Evolutionary conservation across 2,113 vertebrate species (phyloP), one percentile per base, ranked within the genome.

Genomic region (Poecilia latipinna): DNA sequence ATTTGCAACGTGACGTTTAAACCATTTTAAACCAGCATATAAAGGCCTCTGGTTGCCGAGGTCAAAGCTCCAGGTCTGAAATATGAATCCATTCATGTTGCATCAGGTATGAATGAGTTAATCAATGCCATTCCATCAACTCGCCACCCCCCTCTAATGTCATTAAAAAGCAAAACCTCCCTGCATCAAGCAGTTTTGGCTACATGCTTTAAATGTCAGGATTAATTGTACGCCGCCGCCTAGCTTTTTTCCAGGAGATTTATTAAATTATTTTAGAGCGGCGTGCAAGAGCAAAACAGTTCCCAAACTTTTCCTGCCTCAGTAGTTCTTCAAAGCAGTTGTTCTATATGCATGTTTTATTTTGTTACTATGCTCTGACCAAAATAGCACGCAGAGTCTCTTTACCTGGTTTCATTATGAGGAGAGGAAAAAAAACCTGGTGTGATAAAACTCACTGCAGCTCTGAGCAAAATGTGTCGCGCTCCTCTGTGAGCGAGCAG

Each of bases 381-480:
- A 79, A 86, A 85, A 80, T 70, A 91, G 71, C 65, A 60, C 65
- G 19, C 51, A 2, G 68, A 61, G n/a, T 61, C 64, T 33, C 63
- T 19, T 68, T 61, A 70, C 70, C 61, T 24, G 31, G 69, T 80
- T 80, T 86, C 74, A 82, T 74, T 78, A 77, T 35, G 64, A 6
- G 65, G 54, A 28, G 65, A 19, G 1, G 32, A 8, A 62, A 72
- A 85, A 42, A 42, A 35, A 2, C 28, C 35, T 64, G 42, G 70
- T 85, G 72, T 82, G 80, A 83, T 86, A 74, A 85, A 78, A 76
- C 66, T 13, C 57, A 62, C 84, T 73, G 75, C 72, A 79, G 74
- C 72, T 71, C 66, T n/a, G 64, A 69, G 72, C 42, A 26, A 70
- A 69, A 65, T 67, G 28, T 62, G 61, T 57, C 51, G 29, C 37